These are phyloP conservation scores for Drosophila lutescens DNA, from an alignment of 2,888 invertebrate genomes.

Conservation along the genomic window DNA sequence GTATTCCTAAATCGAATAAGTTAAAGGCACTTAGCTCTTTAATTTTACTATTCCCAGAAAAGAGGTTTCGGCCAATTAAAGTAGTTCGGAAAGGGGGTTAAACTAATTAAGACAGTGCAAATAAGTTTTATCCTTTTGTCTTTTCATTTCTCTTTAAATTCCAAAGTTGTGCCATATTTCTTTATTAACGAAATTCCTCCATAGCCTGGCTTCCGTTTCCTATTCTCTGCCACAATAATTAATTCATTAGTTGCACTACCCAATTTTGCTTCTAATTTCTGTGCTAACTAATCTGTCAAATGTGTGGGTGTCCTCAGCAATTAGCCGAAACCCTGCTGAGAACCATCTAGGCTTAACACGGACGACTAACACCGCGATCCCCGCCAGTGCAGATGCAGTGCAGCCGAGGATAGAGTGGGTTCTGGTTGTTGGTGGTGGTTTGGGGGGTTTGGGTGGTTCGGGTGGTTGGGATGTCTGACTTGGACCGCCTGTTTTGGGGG, in stretches of 20 bases:
- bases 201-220: background rate
- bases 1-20: too few relatives aligned
- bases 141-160: background rate
- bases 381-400: constrained; percentile 18
- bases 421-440: background rate
- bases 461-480: constrained; percentile 18
- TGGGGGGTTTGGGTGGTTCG: too few relatives aligned
- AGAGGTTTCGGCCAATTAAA: too few relatives aligned
- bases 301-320: constrained; percentile 32
- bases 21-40: too few relatives aligned
- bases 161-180: background rate
- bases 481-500: constrained; percentile 13
- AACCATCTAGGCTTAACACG: constrained; percentile 28
- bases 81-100: background rate
- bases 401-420: background rate
- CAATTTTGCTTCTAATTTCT: constrained; percentile 22
- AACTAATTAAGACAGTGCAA: background rate
- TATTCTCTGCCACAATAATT: constrained; percentile 20
- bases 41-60: too few relatives aligned
- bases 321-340: constrained; percentile 32
- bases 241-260: constrained; percentile 39
- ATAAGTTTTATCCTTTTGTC: background rate
- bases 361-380: background rate
- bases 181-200: background rate
- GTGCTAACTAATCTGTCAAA: constrained; percentile 32